Base-by-base conservation (phyloP, 2,113 vertebrate species). In the Odontesthes bonariensis region DNA sequence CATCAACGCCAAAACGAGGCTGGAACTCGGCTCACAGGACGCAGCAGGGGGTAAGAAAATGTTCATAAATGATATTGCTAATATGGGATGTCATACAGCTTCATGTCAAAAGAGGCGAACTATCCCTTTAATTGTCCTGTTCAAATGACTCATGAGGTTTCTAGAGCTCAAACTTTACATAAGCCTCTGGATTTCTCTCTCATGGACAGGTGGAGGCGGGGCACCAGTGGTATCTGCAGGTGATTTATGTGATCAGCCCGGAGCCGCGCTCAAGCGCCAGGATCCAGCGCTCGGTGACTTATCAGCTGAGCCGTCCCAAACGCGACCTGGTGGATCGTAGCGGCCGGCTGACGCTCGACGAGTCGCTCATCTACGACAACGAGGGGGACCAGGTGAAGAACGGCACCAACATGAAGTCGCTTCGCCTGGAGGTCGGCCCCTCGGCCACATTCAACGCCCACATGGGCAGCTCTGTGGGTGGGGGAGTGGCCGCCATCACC, bases 151-250 rank as follows among this genome's bases (percentile, higher is more conserved):
- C 27, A 27, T 27, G 27, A 27, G 27, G 27, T 3, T 27, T 27
- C 3, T 3, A 10, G 35, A 38, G 10, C 7, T 38, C 35, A 8
- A 44, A 44, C 11, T 14, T 17, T 46, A 46, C 9, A 46, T 17
- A 1, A 17, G 4, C 2, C 6, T 33, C 31, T 3, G 9, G 13
- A n/a, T 47, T 8, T 42, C 22, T 52, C 59, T 17, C 8, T 86
- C 55, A 74, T 73, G 69, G n/a, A 8, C 82, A 99, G 98, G 98
- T 99, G 91, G 98, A 98, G 88, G 96, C 98, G 0, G 98, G 98
- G 0, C 98, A 99, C 78, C 98, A 99, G 92, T 99, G 98, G 98
- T 98, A 99, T 77, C 96, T 99, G 6, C 98, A 99, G 51, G 98
- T 99, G 42, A 99, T 99, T 86, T 99, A 99, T 0, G 88, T 99